Base-by-base conservation (phyloP, 2,888 invertebrate genomes). In the Carpatolechia fugitivella region DNA sequence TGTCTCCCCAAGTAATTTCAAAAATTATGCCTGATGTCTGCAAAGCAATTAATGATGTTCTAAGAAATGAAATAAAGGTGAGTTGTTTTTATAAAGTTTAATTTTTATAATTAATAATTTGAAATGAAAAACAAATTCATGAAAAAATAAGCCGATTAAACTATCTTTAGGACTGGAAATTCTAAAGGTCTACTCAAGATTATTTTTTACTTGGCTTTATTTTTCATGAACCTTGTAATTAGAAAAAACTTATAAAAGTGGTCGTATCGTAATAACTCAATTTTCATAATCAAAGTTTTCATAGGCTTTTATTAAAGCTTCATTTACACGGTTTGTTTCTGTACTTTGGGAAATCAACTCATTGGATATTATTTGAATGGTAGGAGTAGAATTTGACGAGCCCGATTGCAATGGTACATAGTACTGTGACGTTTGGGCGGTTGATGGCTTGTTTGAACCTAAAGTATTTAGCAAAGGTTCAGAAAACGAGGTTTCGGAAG, bases 31-130 rank as follows among this genome's bases (percentile, higher is more conserved):
- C 54, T 38, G 70, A 71, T 62, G 68, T 71, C 30, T 73, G 61
- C 52, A 49, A 35, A 63, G 70, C 71, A 57, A 56, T 71, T 55
- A 69, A 66, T 59, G 58, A 67, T 57, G 59, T 64, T 62, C 62
- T 72, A 51, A 63, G 65, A 41, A 61, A 69, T 61, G 33, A 56
- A 64, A 54, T 70, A 29, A 67, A 67, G 67, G 69, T 72, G n/a
- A 66, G 54, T 50, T 53, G 60, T 54, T 13, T n/a, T n/a, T 35
- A 13, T n/a, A 35, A n/a, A 1, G n/a, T 35, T 35, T 35, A 13
- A 13, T 35, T 13, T 35, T 35, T n/a, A n/a, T 5, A n/a, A 35
- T 35, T 35, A 35, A n/a, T n/a, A 1, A n/a, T 13, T 1, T 35
- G 13, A 5, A 35, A 35, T 35, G 13, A 35, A 35, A 13, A 33